A percentile compares a stretch with the other conserved stretches of the same genome.
These are phyloP conservation scores for Pongo abelii DNA, from an alignment of 2,113 vertebrate genomes.

Conservation along the genomic window DNA sequence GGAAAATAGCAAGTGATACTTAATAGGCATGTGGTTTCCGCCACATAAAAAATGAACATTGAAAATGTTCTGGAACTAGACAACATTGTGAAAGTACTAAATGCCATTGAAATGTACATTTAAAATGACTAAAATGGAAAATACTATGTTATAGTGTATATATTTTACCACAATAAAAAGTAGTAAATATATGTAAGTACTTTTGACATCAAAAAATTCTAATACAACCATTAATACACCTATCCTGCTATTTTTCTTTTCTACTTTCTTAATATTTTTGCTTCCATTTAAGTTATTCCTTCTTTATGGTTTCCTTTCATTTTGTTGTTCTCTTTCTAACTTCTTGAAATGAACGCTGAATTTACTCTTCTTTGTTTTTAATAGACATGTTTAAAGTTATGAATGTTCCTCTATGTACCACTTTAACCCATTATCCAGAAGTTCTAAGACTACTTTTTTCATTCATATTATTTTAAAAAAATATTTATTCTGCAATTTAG, in stretches of 20 bases:
- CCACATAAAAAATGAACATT: background rate
- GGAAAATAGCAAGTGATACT: background rate
- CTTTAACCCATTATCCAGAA: background rate
- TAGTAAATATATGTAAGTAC: background rate
- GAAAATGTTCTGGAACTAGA: background rate
- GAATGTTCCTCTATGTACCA: background rate
- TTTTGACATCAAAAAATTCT: background rate
- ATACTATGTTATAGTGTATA: background rate
- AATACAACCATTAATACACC: background rate
- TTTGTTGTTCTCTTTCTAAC: background rate
- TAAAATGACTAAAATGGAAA: background rate
- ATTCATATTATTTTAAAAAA: background rate
- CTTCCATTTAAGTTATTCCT: slow-evolving; percentile 5
- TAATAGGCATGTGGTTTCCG: background rate
- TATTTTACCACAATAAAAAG: background rate
- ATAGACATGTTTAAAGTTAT: background rate
- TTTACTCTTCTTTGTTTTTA: background rate
- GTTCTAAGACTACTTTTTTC: background rate
- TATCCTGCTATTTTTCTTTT: background rate
- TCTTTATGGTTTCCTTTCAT: background rate
- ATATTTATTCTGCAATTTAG: background rate
- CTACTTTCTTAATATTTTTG: background rate
- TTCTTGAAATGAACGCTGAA: background rate
- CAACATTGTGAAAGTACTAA: background rate
- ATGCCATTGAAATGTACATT: background rate